Evolutionary conservation across 2,113 vertebrate species (phyloP).

Genomic region (Silurus glanis): DNA sequence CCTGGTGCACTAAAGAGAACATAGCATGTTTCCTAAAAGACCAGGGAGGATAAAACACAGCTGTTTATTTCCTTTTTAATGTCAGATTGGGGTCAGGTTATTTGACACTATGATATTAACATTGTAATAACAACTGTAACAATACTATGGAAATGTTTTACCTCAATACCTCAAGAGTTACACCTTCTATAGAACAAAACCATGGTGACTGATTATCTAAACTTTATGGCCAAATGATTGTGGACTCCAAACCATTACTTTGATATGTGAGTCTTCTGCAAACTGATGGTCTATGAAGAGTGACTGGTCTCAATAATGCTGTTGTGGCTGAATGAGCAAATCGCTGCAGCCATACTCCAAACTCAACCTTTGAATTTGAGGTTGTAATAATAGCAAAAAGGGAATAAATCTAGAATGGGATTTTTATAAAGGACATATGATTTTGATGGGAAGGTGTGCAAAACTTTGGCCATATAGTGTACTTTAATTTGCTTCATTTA

Average conservation of each 20-base stretch:
- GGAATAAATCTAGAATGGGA: not conserved
- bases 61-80: not conserved
- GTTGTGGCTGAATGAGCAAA: not conserved
- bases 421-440: not conserved
- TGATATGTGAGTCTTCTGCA: not conserved
- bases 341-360: not conserved
- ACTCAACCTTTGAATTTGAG: not conserved
- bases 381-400: not conserved
- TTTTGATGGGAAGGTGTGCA: not conserved
- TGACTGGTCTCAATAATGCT: not conserved
- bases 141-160: not conserved
- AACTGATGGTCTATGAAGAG: not conserved
- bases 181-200: not conserved
- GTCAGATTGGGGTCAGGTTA: not conserved
- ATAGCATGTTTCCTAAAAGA: not conserved
- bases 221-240: not conserved
- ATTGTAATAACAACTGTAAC: not conserved
- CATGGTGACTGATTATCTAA: not conserved
- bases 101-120: not conserved
- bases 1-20: not conserved
- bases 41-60: not conserved
- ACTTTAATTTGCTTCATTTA: not conserved
- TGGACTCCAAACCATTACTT: not conserved
- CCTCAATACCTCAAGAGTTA: too few relatives aligned
- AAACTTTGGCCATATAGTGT: not conserved